Evolutionary conservation across 2,888 invertebrate genomes (phyloP).

Genomic region (Prosopocoilus inquinatus): DNA sequence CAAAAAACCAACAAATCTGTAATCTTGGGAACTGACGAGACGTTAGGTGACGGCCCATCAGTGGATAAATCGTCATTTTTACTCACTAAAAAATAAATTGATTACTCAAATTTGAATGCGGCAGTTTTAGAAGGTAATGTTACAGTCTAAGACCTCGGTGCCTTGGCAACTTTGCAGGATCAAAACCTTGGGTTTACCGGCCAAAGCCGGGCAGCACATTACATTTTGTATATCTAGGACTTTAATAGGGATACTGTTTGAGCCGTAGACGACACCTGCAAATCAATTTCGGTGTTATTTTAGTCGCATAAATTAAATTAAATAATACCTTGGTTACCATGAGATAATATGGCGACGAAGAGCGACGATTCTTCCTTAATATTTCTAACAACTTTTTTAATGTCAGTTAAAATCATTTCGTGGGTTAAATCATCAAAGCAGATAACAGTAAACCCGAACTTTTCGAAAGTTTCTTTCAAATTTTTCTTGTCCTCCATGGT

Average conservation of each 20-base stretch:
- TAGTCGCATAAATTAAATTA: neutral
- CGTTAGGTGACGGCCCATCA: constrained; percentile 5
- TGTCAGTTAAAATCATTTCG: constrained; percentile 33
- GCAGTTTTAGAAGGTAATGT: constrained; percentile 7
- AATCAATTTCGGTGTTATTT: constrained; percentile 4
- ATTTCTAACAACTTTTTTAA: constrained; percentile 33
- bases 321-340: constrained; percentile 45
- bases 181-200: constrained; percentile 56
- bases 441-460: constrained; percentile 44
- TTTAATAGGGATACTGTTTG: constrained; percentile 52
- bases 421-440: constrained; percentile 39
- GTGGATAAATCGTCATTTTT: constrained; percentile 25
- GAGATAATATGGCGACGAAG: constrained; percentile 50
- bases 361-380: constrained; percentile 45
- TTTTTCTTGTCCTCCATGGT: constrained; percentile 43
- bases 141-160: constrained; percentile 38
- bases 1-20: constrained; percentile 42
- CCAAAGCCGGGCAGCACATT: constrained; percentile 45
- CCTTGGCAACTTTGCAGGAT: constrained; percentile 62
- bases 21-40: constrained; percentile 25
- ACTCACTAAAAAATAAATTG: constrained; percentile 21
- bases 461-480: constrained; percentile 42
- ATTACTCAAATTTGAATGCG: constrained; percentile 9
- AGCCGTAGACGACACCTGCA: constrained; percentile 54
- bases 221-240: constrained; percentile 48